Evolutionary conservation across 2,888 invertebrate species (phyloP), one percentile per base, ranked within the genome.

Genomic region (Notocelia uddmanniana): DNA sequence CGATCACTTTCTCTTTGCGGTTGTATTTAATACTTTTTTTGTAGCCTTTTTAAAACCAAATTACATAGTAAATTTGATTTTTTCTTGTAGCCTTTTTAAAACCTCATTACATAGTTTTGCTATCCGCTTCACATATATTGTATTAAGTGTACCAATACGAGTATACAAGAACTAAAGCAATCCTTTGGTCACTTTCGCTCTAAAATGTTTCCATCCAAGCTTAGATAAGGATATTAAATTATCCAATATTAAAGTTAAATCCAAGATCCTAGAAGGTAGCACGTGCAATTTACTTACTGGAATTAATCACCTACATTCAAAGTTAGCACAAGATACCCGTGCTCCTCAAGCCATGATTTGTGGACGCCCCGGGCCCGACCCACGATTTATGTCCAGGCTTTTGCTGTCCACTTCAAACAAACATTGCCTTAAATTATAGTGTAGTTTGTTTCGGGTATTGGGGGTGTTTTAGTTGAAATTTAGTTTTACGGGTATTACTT

Each of bases 321-420:
- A 59, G 70, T 71, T 52, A 55, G 48, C 60, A 21, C 59, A 63
- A 69, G 54, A 48, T 45, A 62, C 70, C 63, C 41, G 21, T 23
- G 55, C 45, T 67, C 60, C 72, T 67, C 57, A 62, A 37, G 50
- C 76, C 80, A 85, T 89, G 88, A 89, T 86, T 84, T 87, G 88
- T 82, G 77, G 76, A 77, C 77, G 75, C 67, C 71, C 59, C 59
- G 81, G 73, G 74, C 76, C 72, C 76, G 81, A 81, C 75, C 78
- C 75, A 73, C 79, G 77, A 86, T 88, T 85, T 85, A 87, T 85
- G 82, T 80, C 79, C 76, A 75, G 86, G 87, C 86, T 89, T 84
- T 81, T 73, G 79, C 78, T 83, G 87, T 83, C 84, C 84, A 83
- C 84, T 89, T 86, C 84, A 85, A 87, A 85, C 84, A 88, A 88